Evolutionary conservation across 2,113 vertebrate genomes (phyloP).

Genomic region (Bettongia penicillata): DNA sequence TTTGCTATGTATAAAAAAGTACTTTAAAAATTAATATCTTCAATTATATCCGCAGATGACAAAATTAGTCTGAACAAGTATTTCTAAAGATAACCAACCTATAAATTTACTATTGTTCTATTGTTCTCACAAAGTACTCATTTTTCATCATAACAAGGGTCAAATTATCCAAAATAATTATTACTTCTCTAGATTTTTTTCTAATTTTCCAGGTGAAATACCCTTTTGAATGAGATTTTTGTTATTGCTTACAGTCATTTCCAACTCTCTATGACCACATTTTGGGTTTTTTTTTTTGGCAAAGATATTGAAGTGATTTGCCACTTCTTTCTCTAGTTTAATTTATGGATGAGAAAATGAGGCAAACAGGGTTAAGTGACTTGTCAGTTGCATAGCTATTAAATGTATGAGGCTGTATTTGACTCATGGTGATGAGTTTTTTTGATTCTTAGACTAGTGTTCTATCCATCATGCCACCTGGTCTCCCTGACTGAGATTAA

Average conservation of each 20-base stretch:
- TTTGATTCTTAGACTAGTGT: too few relatives aligned
- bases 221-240: conserved; percentile 42
- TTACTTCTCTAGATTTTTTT: not conserved
- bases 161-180: not conserved
- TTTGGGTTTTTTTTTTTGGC: too few relatives aligned
- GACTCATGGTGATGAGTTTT: too few relatives aligned
- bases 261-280: too few relatives aligned
- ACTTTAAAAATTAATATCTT: not conserved
- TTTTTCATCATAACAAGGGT: not conserved
- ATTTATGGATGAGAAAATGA: too few relatives aligned
- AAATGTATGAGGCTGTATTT: too few relatives aligned
- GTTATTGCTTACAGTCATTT: too few relatives aligned
- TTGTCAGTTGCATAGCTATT: too few relatives aligned
- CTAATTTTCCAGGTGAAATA: conserved; percentile 31
- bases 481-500: too few relatives aligned
- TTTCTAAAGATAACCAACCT: not conserved
- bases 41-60: not conserved
- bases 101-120: not conserved
- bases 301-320: too few relatives aligned
- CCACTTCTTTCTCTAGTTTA: too few relatives aligned
- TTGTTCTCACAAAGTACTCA: not conserved
- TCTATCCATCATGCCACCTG: not conserved
- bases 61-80: not conserved
- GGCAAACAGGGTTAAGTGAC: too few relatives aligned
- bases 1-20: not conserved